phyloP scores from a whole-genome alignment of 2,113 vertebrate species.

The Triplophysa dalaica region DNA sequence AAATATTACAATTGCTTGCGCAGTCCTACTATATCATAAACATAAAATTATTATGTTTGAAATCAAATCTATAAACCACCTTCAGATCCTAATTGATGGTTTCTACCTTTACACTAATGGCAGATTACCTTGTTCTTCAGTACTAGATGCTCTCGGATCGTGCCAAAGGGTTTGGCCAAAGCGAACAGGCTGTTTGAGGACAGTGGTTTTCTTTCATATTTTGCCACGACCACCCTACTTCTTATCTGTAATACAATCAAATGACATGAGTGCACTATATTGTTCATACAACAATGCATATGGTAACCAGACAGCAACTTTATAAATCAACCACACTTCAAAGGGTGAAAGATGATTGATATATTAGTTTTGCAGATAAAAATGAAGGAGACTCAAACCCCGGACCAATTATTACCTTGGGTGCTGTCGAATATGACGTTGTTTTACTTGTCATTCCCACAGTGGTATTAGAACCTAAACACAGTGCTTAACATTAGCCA shows the following conservation, averaged over 20 bases:
- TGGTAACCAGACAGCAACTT: neutral
- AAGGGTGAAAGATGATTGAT: neutral
- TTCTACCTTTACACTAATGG: neutral
- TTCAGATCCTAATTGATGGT: neutral
- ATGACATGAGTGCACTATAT: neutral
- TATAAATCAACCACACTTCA: neutral
- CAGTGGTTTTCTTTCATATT: slow-evolving; percentile 69
- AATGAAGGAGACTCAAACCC: too few relatives aligned
- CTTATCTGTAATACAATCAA: slow-evolving; percentile 58
- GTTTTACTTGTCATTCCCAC: slow-evolving; percentile 55
- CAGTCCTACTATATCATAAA: neutral
- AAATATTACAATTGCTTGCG: neutral
- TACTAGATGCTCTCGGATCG: slow-evolving; percentile 69
- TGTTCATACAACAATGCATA: neutral
- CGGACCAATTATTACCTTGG: slow-evolving; percentile 54
- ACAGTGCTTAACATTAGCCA: slow-evolving; percentile 17
- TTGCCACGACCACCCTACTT: slow-evolving; percentile 74
- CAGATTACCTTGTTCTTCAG: slow-evolving; percentile 73
- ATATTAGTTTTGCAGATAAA: neutral
- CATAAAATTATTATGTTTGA: too few relatives aligned
- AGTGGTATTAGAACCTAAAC: slow-evolving; percentile 56
- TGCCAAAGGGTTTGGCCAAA: slow-evolving; percentile 69
- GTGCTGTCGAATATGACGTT: slow-evolving; percentile 39
- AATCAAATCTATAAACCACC: too few relatives aligned
- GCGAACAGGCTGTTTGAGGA: slow-evolving; percentile 67